These are phyloP conservation scores for Dioctria linearis DNA, from an alignment of 2,888 invertebrate genomes.

Conservation along the genomic window DNA sequence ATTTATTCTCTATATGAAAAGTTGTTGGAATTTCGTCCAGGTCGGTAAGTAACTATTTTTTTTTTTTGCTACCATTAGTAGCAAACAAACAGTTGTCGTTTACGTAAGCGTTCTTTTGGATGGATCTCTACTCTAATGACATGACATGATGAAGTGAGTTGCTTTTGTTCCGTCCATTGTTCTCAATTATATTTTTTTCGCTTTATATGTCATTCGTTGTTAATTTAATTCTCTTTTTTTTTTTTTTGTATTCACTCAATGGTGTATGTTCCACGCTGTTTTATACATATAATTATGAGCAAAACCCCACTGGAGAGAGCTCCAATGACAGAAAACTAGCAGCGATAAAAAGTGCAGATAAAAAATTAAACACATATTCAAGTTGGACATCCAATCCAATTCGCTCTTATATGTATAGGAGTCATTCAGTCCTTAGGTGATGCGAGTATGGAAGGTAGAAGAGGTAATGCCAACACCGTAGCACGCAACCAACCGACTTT, in stretches of 20 bases:
- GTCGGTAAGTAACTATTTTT: too few relatives aligned
- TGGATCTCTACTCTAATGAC: conserved; percentile 23
- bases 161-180: conserved; percentile 41
- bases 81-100: background rate
- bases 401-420: background rate
- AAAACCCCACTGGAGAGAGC: too few relatives aligned
- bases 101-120: conserved; percentile 19
- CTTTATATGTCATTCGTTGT: conserved; percentile 5
- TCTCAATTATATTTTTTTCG: background rate
- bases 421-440: background rate
- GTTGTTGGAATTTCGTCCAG: too few relatives aligned
- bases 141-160: conserved; percentile 15
- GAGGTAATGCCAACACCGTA: background rate
- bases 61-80: conserved; percentile 25
- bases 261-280: background rate
- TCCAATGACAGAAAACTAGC: background rate
- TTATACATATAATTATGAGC: conserved; percentile 25
- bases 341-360: background rate
- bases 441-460: background rate
- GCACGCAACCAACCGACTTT: conserved; percentile 24
- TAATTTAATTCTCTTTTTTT: background rate
- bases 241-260: background rate
- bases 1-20: too few relatives aligned
- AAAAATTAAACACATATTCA: conserved; percentile 35
- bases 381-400: conserved; percentile 1